These are phyloP conservation scores for Argyra leucocephala DNA, from an alignment of 2,888 invertebrate genomes.

Conservation along the genomic window DNA sequence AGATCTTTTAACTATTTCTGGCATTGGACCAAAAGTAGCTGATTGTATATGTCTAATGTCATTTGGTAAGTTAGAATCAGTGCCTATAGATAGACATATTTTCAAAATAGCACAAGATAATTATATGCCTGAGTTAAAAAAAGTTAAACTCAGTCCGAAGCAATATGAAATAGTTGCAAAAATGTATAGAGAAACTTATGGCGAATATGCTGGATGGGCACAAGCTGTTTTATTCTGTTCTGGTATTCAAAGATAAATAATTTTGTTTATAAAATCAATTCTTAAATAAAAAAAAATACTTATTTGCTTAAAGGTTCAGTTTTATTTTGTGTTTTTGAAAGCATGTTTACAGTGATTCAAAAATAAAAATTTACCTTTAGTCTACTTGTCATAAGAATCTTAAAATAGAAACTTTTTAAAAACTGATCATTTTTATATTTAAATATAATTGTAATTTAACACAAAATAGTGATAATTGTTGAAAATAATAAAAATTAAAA, in stretches of 20 bases:
- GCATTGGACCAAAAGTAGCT: slow-evolving; percentile 94
- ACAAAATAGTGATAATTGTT: no score
- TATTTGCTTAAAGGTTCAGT: no score
- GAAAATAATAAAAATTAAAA: no score
- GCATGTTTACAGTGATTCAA: no score
- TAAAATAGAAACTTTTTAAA: no score
- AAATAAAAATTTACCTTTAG: no score
- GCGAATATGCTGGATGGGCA: slow-evolving; percentile 87
- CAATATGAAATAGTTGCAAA: slow-evolving; percentile 79
- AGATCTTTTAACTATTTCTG: slow-evolving; percentile 68
- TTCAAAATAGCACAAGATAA: slow-evolving; percentile 76
- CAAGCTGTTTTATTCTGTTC: slow-evolving; percentile 57
- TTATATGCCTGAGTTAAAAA: slow-evolving; percentile 66
- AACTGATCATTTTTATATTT: no score
- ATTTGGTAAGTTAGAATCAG: slow-evolving; percentile 71
- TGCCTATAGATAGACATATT: slow-evolving; percentile 95
- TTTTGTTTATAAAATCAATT: no score
- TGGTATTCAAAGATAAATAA: not conserved
- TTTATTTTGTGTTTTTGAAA: no score
- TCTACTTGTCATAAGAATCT: no score
- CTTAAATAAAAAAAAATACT: no score
- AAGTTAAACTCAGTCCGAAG: slow-evolving; percentile 68
- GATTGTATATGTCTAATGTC: slow-evolving; percentile 98
- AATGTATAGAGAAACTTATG: slow-evolving; percentile 70
- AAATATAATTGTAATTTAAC: no score